Evolutionary conservation across 2,113 vertebrate species (phyloP).

Genomic region (Crotalus helleri): DNA sequence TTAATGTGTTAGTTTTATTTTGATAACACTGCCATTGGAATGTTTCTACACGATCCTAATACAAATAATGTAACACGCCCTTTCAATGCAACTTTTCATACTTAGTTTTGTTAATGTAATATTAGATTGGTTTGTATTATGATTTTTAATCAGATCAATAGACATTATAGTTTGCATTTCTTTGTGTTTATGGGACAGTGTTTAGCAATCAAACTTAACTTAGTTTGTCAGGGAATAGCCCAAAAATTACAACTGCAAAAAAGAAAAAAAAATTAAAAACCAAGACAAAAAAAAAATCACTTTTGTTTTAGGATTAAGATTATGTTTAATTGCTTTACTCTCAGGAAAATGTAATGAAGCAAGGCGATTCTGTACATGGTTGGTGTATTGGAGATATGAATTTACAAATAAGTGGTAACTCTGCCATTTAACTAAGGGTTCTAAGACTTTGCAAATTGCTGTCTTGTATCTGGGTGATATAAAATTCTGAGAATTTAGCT

Average conservation of each 20-base stretch:
- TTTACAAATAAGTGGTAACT: constrained; percentile 79
- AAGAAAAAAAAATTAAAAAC: constrained; percentile 39
- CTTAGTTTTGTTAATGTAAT: constrained; percentile 87
- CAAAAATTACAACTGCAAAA: constrained; percentile 95
- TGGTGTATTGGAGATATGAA: constrained; percentile 86
- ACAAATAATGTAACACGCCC: constrained; percentile 96
- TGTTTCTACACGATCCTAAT: constrained; percentile 94
- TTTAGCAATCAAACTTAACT: constrained; percentile 91
- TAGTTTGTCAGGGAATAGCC: constrained; percentile 96
- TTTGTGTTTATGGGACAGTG: constrained; percentile 77
- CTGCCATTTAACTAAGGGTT: constrained; percentile 81
- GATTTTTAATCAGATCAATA: constrained; percentile 86
- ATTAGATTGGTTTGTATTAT: constrained; percentile 87
- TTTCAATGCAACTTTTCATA: constrained; percentile 98
- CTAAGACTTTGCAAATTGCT: constrained; percentile 79
- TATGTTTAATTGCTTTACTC: constrained; percentile 88
- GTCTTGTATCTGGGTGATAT: constrained; percentile 72
- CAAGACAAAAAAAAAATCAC: constrained; percentile 43
- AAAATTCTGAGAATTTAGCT: constrained; percentile 73
- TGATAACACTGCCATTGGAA: constrained; percentile 98
- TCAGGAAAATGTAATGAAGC: constrained; percentile 93
- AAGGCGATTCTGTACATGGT: constrained; percentile 87
- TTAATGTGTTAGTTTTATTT: constrained; percentile 85
- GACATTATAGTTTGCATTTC: constrained; percentile 70
- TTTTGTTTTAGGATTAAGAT: constrained; percentile 91